Evolutionary conservation across 2,797 vertebrate genomes (phyloP).

Genomic region (Choloepus didactylus): DNA sequence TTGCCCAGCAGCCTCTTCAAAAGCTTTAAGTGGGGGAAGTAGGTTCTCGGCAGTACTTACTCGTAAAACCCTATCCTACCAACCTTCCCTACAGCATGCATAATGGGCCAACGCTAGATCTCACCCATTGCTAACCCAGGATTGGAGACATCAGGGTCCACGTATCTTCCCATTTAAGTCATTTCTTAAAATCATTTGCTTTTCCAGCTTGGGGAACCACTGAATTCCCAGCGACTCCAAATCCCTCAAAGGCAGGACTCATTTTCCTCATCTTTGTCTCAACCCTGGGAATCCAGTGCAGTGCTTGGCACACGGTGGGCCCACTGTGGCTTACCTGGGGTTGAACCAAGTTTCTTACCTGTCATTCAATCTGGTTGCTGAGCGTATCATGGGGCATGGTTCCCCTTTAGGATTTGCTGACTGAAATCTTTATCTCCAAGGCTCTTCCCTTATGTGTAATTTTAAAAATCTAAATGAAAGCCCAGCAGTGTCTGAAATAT

Average conservation of each 20-base stretch:
- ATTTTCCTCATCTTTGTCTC: background rate
- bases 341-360: background rate
- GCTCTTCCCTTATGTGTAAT: background rate
- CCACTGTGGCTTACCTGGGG: rapidly evolving
- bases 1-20: background rate
- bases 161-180: background rate
- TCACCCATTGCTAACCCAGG: background rate
- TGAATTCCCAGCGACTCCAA: background rate
- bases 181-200: background rate
- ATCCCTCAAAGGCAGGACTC: background rate
- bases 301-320: background rate
- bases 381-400: rapidly evolving
- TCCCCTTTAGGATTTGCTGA: background rate
- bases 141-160: rapidly evolving
- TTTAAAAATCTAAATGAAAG: background rate
- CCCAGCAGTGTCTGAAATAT: background rate
- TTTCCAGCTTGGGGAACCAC: background rate
- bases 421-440: background rate
- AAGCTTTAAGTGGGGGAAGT: background rate
- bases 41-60: background rate
- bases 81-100: rapidly evolving
- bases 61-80: background rate
- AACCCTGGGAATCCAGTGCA: background rate
- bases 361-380: background rate
- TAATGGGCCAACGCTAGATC: rapidly evolving